These are phyloP conservation scores for Hippasteria phrygiana DNA, from an alignment of 53 echinoderm and acorn worm species.

Conservation along the genomic window DNA sequence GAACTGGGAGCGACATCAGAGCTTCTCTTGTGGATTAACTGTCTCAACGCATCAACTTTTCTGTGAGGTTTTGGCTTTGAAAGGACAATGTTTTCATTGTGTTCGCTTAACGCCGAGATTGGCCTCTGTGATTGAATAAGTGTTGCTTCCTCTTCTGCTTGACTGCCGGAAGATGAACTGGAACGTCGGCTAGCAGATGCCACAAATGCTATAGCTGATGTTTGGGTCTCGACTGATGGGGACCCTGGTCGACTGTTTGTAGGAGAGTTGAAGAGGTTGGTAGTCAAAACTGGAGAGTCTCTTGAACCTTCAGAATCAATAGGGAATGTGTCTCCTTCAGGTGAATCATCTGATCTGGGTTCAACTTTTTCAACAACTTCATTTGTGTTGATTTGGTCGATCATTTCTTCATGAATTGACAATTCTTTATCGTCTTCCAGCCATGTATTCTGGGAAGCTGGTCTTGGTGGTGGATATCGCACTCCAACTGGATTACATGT, in stretches of 20 bases:
- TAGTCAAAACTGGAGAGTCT: slow-evolving; percentile 1
- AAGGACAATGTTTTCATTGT: not conserved
- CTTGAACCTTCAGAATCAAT: slow-evolving; percentile 25
- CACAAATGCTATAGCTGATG: not conserved
- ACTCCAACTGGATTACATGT: slow-evolving; percentile 3
- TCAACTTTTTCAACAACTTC: not conserved
- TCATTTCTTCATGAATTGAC: too few relatives aligned
- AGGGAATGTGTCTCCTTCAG: not conserved
- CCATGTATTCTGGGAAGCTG: slow-evolving; percentile 55
- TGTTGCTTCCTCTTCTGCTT: slow-evolving; percentile 2
- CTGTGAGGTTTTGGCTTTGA: not conserved
- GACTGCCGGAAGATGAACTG: not conserved
- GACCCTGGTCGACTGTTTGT: slow-evolving; percentile 4
- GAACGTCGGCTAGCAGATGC: not conserved
- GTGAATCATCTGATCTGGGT: not conserved
- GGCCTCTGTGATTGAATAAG: not conserved
- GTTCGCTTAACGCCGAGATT: slow-evolving; percentile 15
- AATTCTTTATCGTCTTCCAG: slow-evolving; percentile 22
- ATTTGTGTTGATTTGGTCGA: not conserved
- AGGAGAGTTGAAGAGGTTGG: slow-evolving; percentile 12
- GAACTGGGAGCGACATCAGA: not conserved
- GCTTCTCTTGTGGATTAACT: slow-evolving; percentile 25
- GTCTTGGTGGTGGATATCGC: slow-evolving; percentile 39
- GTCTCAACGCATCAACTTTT: not conserved
- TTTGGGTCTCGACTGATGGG: not conserved